Conservation (phyloP, 2,888 invertebrate species). For the Sarcophaga subvicina region DNA sequence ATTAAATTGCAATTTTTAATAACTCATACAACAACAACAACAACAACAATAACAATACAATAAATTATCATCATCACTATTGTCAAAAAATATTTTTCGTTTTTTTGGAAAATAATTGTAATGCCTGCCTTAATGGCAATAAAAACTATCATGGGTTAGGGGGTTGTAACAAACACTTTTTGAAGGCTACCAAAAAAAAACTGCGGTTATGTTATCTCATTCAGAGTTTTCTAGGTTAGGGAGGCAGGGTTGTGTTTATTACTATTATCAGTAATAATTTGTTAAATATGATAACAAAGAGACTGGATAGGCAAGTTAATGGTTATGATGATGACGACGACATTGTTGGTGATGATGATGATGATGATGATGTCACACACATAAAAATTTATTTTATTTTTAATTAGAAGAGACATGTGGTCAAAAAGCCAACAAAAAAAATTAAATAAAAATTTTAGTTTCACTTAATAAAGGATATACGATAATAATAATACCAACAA, state of each 20-base stretch:
- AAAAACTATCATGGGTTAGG: conserved; percentile 38
- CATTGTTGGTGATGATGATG: too few relatives aligned
- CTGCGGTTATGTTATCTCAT: conserved; percentile 23
- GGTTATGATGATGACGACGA: too few relatives aligned
- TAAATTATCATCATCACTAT: conserved; percentile 36
- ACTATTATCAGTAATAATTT: conserved; percentile 29
- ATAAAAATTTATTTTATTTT: conserved; percentile 46
- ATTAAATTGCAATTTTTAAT: conserved; percentile 49
- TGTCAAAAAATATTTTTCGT: background rate
- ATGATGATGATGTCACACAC: conserved; percentile 21
- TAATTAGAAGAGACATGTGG: conserved; percentile 67
- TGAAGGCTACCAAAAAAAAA: background rate
- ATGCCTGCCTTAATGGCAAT: background rate
- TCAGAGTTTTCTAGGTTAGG: conserved; percentile 2
- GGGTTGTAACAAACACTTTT: background rate
- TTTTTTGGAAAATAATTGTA: too few relatives aligned
- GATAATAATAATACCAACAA: too few relatives aligned
- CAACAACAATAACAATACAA: background rate
- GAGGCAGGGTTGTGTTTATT: background rate
- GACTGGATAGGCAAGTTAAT: too few relatives aligned
- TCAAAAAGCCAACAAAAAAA: conserved; percentile 47
- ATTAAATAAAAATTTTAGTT: too few relatives aligned
- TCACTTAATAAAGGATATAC: too few relatives aligned
- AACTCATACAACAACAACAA: background rate
- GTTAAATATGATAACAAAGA: conserved; percentile 48